Evolutionary conservation across 2,113 vertebrate genomes (phyloP).

Genomic region (Lophura nycthemera): DNA sequence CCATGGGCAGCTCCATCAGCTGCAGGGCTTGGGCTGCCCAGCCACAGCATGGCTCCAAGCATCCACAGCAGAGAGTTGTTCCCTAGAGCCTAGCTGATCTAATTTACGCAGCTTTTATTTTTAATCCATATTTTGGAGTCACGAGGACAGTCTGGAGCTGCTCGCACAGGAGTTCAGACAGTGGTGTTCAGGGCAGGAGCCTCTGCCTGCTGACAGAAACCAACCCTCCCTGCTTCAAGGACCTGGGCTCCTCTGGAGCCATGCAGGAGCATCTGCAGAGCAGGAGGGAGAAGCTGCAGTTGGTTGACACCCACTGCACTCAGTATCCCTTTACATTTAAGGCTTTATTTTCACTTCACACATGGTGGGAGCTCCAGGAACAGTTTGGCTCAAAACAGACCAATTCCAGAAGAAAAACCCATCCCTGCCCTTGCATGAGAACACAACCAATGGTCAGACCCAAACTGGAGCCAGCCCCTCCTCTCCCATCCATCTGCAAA

Average conservation of each 20-base stretch:
- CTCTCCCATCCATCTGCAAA: neutral
- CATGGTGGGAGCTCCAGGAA: neutral
- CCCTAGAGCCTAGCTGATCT: neutral
- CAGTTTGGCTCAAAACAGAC: neutral
- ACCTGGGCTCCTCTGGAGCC: neutral
- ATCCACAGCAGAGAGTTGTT: neutral
- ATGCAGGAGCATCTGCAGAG: rapidly evolving
- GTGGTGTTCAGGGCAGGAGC: neutral
- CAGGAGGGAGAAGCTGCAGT: neutral
- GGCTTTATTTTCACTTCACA: rapidly evolving
- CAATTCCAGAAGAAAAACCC: neutral
- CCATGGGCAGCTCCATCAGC: rapidly evolving
- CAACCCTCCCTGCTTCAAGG: neutral
- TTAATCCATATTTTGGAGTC: neutral
- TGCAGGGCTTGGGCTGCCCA: neutral
- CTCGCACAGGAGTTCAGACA: neutral
- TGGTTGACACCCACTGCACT: too few species aligned
- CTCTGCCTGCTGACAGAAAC: neutral
- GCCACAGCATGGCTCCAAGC: neutral
- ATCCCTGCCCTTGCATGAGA: neutral
- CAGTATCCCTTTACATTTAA: neutral
- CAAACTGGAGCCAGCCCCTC: neutral
- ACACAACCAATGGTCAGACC: neutral
- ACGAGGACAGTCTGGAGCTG: neutral
- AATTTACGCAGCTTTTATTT: neutral